Conservation (phyloP, 2,797 vertebrate genomes). For the Cichlasoma orientale region DNA sequence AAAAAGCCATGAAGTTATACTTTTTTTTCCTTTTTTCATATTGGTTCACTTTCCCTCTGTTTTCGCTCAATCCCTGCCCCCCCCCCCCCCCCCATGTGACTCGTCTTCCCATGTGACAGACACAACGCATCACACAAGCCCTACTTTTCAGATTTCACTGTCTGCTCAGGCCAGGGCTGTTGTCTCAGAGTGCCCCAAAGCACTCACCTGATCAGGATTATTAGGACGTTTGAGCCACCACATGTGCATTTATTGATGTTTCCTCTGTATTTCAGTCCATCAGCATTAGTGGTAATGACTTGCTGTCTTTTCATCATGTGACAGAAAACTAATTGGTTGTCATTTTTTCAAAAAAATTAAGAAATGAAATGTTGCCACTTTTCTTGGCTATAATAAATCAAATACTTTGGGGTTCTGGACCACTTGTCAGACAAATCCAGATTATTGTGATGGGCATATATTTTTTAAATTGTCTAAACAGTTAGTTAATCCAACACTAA, state of each 20-base stretch:
- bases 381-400: not conserved
- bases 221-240: not conserved
- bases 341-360: not conserved
- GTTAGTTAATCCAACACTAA: no score
- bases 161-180: not conserved
- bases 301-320: not conserved
- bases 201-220: not conserved
- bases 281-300: not conserved
- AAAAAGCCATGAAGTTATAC: conserved; percentile 19
- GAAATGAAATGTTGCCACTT: no score
- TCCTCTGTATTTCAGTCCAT: not conserved
- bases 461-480: no score
- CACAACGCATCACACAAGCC: not conserved
- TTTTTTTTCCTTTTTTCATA: conserved; percentile 12
- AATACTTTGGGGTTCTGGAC: not conserved
- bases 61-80: not conserved
- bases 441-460: not conserved
- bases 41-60: not conserved
- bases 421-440: not conserved
- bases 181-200: not conserved
- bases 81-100: conserved; percentile 5
- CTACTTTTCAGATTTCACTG: not conserved
- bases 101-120: not conserved
- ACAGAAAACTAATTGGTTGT: not conserved
- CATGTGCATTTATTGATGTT: not conserved